These are phyloP conservation scores for Poliocrania exsul DNA, from an alignment of 2,797 vertebrate genomes.

Conservation along the genomic window DNA sequence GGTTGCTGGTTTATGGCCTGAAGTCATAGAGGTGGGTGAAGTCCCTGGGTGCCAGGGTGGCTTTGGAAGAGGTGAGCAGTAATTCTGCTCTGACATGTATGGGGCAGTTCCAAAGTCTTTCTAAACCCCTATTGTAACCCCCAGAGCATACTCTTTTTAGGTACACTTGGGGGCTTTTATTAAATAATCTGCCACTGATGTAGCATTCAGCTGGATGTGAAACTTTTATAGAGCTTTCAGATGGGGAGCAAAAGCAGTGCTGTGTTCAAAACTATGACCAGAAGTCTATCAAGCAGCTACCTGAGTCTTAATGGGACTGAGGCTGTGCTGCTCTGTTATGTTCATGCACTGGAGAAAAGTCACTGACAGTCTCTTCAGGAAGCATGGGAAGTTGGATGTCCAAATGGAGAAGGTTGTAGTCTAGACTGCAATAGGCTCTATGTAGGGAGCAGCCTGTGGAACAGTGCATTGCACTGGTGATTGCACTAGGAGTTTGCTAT, in stretches of 20 bases:
- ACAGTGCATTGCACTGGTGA: accelerated
- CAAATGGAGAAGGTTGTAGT: not conserved
- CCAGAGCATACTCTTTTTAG: not conserved
- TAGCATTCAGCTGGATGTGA: not conserved
- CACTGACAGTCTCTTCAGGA: not conserved
- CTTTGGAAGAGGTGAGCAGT: not conserved
- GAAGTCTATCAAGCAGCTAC: not conserved
- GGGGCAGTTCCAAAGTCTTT: not conserved
- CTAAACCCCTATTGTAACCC: not conserved
- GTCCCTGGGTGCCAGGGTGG: no score
- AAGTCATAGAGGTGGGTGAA: not conserved
- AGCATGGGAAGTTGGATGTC: not conserved
- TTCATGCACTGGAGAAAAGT: not conserved
- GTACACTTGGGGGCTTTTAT: not conserved
- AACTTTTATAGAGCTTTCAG: not conserved
- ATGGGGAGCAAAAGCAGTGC: not conserved
- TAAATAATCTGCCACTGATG: not conserved
- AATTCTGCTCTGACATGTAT: not conserved
- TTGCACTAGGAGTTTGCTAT: not conserved
- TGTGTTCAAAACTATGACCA: not conserved
- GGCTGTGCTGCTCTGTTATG: not conserved
- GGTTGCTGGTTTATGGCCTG: not conserved
- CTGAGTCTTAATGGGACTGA: not conserved
- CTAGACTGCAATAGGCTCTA: not conserved
- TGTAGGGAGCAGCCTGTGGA: not conserved